Base-by-base conservation (phyloP, 1,140 invertebrate genomes). In the Calephelis nemesis region DNA sequence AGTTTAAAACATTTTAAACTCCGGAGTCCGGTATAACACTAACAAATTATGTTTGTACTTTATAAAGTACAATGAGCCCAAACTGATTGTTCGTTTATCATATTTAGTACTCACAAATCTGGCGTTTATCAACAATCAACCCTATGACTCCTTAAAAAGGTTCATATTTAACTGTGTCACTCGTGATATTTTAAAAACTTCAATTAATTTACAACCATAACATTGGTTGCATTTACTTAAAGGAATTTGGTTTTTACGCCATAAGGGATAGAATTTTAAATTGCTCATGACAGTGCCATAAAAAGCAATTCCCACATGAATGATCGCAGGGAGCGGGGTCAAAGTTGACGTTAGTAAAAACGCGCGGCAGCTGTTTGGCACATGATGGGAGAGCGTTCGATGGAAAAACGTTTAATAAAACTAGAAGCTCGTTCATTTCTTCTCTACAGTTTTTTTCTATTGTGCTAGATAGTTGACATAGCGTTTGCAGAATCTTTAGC, bases 371-470 rank as follows among this genome's bases (percentile, higher is more conserved):
- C 80, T 91, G 87, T 85, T 79, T 78, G 83, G 84, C 87, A 89
- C 84, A 91, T 91, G 88, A 83, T 84, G 83, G 75, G 77, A 71
- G 68, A 71, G 65, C 70, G 71, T 72, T 65, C 79, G 74, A 83
- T 85, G 79, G 82, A 81, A 87, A 85, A 87, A 82, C 79, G 84
- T 86, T 88, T 87, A 88, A 87, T 90, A 90, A 88, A 88, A 87
- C 77, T 71, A 76, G 75, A 71, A 76, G 73, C 71, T 70, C 76
- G 74, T 77, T 83, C 77, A 78, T 82, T 85, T 83, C 79, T 83
- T 85, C 83, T 75, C 72, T 72, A 74, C 71, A 71, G 71, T 76
- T 81, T 80, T 83, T 84, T 86, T 86, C 81, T 77, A 72, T 74
- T 67, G 76, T 73, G 74, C 74, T 74, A 69, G 65, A 72, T 80